These are phyloP conservation scores for Ptychochromis oligacanthus DNA, from an alignment of 2,113 vertebrate species.

Conservation along the genomic window DNA sequence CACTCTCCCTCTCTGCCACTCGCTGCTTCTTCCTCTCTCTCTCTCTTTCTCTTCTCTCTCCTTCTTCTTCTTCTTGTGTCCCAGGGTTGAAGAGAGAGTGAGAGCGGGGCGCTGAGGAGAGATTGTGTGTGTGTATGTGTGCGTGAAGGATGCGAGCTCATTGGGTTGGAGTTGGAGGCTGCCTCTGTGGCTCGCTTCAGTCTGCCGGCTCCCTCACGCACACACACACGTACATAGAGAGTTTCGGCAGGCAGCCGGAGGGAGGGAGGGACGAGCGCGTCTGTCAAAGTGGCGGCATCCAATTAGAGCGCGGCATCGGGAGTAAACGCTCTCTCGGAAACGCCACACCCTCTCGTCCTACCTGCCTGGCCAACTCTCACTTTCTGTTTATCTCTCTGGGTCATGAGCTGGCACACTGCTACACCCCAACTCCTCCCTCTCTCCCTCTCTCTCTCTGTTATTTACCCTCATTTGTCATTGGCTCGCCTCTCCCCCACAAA, in stretches of 20 bases:
- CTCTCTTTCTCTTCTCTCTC: slow-evolving; percentile 51
- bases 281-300: slow-evolving; percentile 65
- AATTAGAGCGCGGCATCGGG: slow-evolving; percentile 53
- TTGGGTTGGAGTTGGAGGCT: slow-evolving; percentile 68
- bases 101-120: slow-evolving; percentile 42
- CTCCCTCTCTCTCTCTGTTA: neutral
- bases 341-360: slow-evolving; percentile 49
- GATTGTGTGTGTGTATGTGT: slow-evolving; percentile 31
- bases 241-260: slow-evolving; percentile 53
- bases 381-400: slow-evolving; percentile 51
- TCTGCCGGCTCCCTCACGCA: slow-evolving; percentile 62
- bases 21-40: slow-evolving; percentile 58
- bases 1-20: slow-evolving; percentile 63
- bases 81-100: slow-evolving; percentile 60
- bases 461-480: slow-evolving; percentile 60
- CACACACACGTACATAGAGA: slow-evolving; percentile 59
- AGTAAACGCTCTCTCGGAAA: slow-evolving; percentile 4
- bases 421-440: neutral
- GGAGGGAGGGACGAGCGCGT: slow-evolving; percentile 54
- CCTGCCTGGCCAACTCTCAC: slow-evolving; percentile 54
- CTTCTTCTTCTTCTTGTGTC: slow-evolving; percentile 56
- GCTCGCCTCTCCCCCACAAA: neutral
- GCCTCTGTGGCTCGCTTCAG: slow-evolving; percentile 66
- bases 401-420: slow-evolving; percentile 29
- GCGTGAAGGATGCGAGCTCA: slow-evolving; percentile 68